Percentiles rank a stretch among this genome's conserved stretches.
Conservation (phyloP, 2,797 vertebrate genomes). For the Microctenopoma lineatum region DNA sequence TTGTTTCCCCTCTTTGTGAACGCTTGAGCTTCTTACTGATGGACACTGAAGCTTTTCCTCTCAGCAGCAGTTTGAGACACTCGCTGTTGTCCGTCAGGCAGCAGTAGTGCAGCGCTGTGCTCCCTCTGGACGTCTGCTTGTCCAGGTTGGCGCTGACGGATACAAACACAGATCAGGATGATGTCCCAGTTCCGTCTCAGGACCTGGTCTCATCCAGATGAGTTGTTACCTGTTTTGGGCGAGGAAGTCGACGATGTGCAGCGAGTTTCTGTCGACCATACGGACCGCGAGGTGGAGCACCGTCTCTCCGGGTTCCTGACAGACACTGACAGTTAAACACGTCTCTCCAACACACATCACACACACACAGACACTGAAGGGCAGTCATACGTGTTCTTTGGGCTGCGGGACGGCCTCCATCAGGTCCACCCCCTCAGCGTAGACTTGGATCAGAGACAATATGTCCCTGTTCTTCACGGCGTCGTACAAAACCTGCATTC, state of each 20-base stretch:
- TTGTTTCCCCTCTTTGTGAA: background rate
- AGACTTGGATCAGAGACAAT: conserved; percentile 90
- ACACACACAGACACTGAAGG: background rate
- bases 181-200: no score
- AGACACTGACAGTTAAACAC: background rate
- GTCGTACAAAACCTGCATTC: conserved; percentile 88
- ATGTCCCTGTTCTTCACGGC: conserved; percentile 90
- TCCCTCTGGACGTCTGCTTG: conserved; percentile 91
- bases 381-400: conserved; percentile 89
- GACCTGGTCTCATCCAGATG: background rate
- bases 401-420: conserved; percentile 88
- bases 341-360: no score
- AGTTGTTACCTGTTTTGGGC: conserved; percentile 91
- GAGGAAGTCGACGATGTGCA: conserved; percentile 96
- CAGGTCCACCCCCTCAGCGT: conserved; percentile 92
- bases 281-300: conserved; percentile 94
- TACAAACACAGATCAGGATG: conserved; percentile 2
- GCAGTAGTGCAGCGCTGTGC: conserved; percentile 96
- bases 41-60: conserved; percentile 91
- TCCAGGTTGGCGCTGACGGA: conserved; percentile 89
- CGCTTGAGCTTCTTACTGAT: conserved; percentile 84
- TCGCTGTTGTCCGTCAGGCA: conserved; percentile 94
- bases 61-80: conserved; percentile 95
- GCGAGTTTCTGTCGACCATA: conserved; percentile 94
- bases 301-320: conserved; percentile 90